Conservation (phyloP, 2,797 vertebrate genomes). For the Clamator glandarius region DNA sequence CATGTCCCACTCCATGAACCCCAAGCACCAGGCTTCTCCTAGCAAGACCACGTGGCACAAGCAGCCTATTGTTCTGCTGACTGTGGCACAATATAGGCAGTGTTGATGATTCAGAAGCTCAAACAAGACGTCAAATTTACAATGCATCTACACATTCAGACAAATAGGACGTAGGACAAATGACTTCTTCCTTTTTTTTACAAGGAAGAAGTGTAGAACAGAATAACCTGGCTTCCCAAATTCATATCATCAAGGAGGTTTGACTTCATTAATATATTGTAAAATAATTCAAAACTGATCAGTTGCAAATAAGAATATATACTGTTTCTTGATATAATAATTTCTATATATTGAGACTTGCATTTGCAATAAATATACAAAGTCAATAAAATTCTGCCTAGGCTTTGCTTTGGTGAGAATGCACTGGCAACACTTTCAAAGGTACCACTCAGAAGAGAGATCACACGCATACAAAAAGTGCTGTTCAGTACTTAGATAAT, state of each 20-base stretch:
- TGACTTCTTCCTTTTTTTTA: neutral
- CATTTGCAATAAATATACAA: neutral
- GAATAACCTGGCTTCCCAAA: neutral
- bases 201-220: neutral
- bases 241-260: neutral
- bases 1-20: neutral
- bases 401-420: neutral
- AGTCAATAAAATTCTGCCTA: neutral
- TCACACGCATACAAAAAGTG: no score
- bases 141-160: neutral
- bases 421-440: neutral
- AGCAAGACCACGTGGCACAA: neutral
- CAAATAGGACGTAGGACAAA: neutral
- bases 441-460: neutral
- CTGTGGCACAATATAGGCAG: neutral
- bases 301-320: neutral
- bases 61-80: neutral
- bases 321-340: neutral
- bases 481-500: neutral
- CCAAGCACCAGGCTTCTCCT: neutral
- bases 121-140: rapidly evolving
- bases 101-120: neutral
- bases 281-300: neutral
- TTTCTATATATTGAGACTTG: neutral
- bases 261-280: neutral